Conservation (phyloP, 2,113 vertebrate species). For the Emydocephalus ijimae region DNA sequence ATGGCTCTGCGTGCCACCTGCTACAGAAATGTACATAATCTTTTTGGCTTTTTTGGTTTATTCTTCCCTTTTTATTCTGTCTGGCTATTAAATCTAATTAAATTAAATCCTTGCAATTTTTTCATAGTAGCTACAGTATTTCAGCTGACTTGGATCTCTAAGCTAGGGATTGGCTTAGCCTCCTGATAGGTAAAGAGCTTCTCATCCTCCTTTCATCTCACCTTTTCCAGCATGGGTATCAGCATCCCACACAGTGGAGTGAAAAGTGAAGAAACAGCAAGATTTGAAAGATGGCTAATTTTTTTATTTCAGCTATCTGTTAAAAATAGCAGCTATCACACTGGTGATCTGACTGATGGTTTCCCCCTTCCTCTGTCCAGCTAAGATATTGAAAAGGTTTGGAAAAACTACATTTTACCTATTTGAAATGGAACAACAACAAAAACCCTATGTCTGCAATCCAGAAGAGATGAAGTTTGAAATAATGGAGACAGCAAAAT, state of each 20-base stretch:
- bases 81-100: not conserved
- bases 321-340: not conserved
- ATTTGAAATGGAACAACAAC: not conserved
- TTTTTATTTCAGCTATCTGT: not conserved
- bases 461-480: not conserved
- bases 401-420: not conserved
- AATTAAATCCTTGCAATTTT: not conserved
- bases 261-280: not conserved
- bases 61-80: not conserved
- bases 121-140: not conserved
- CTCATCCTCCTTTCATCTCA: not conserved
- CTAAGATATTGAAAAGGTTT: not conserved
- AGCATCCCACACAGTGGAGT: not conserved
- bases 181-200: not conserved
- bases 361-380: not conserved
- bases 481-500: not conserved
- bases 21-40: not conserved
- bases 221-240: not conserved
- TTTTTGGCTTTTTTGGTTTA: not conserved
- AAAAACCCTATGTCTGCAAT: not conserved
- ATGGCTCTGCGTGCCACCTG: too few species aligned
- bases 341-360: not conserved
- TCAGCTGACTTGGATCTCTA: not conserved
- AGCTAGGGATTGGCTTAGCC: not conserved
- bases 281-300: not conserved